Percentiles rank a stretch among this genome's conserved stretches.
phyloP scores from a whole-genome alignment of 2,888 invertebrate species.

The Meiosimyza decipiens region DNA sequence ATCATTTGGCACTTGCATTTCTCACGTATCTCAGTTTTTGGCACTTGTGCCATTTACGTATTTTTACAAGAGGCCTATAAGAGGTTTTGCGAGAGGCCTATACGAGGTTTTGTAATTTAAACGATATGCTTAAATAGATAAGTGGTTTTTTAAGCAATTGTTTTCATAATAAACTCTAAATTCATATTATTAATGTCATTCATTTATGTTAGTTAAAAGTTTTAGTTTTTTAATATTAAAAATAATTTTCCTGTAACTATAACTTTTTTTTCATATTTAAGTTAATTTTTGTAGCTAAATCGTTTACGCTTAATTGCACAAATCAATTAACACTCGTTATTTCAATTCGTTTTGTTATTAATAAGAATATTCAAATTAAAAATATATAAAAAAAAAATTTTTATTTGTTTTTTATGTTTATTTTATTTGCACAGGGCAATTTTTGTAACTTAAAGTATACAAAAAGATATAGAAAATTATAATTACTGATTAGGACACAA shows the following conservation, averaged over 20 bases:
- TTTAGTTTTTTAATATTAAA: not conserved
- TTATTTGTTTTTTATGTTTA: not conserved
- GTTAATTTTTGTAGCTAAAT: not conserved
- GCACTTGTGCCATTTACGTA: no score
- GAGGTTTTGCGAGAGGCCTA: no score
- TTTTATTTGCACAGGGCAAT: not conserved
- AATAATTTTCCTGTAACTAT: slow-evolving; percentile 14
- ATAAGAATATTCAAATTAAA: slow-evolving; percentile 4
- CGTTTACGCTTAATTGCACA: slow-evolving; percentile 28
- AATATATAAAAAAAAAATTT: not conserved
- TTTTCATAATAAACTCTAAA: no score
- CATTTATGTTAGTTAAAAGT: no score
- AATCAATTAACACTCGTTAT: slow-evolving; percentile 5
- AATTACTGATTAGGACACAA: slow-evolving; percentile 6
- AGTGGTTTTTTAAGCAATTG: no score
- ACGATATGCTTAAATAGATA: no score
- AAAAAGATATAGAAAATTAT: not conserved
- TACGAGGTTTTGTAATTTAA: no score
- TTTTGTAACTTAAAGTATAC: slow-evolving; percentile 20
- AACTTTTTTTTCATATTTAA: not conserved
- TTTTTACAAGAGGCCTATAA: no score
- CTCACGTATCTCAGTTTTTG: no score
- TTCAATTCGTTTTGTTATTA: not conserved
- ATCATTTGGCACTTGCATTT: no score
- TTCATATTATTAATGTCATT: no score